Evolutionary conservation across 92 coral and sea anemone genomes (phyloP).

Genomic region (Anthopleura xanthogrammica): DNA sequence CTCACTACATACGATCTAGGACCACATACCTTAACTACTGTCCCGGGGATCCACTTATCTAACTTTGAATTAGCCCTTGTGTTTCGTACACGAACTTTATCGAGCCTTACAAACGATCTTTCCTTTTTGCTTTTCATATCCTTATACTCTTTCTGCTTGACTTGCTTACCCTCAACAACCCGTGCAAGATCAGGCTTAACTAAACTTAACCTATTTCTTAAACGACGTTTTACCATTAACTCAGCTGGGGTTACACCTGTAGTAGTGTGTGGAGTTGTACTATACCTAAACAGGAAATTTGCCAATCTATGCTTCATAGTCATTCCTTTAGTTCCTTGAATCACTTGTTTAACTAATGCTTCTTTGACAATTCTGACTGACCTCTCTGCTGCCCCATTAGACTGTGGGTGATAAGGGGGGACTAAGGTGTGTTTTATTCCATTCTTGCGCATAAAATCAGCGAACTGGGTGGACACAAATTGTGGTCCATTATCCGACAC

Average conservation of each 20-base stretch:
- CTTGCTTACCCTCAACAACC: conserved; percentile 9
- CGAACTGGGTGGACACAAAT: conserved; percentile 35
- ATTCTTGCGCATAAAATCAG: conserved; percentile 39
- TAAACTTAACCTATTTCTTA: conserved; percentile 30
- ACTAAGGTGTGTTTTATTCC: conserved; percentile 46
- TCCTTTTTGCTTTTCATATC: not conserved
- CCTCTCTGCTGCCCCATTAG: too few relatives aligned
- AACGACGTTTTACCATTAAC: conserved; percentile 24
- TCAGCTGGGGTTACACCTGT: conserved; percentile 43
- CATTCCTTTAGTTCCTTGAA: conserved; percentile 23
- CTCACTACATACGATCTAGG: conserved; percentile 32
- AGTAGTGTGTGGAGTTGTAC: conserved; percentile 43
- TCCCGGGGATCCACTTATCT: conserved; percentile 23
- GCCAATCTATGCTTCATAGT: conserved; percentile 38
- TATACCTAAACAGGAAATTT: conserved; percentile 31
- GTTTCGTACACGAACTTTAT: conserved; percentile 39
- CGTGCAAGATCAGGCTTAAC: conserved; percentile 38
- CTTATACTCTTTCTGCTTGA: conserved; percentile 24
- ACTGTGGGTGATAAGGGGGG: conserved; percentile 44
- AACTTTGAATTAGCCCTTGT: conserved; percentile 20
- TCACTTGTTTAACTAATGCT: conserved; percentile 33
- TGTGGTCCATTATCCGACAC: conserved; percentile 51
- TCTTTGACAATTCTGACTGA: too few relatives aligned
- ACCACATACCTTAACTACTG: conserved; percentile 36
- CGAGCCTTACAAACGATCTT: conserved; percentile 19